Conservation (phyloP, 2,797 vertebrate genomes). For the Pelobates cultripes region DNA sequence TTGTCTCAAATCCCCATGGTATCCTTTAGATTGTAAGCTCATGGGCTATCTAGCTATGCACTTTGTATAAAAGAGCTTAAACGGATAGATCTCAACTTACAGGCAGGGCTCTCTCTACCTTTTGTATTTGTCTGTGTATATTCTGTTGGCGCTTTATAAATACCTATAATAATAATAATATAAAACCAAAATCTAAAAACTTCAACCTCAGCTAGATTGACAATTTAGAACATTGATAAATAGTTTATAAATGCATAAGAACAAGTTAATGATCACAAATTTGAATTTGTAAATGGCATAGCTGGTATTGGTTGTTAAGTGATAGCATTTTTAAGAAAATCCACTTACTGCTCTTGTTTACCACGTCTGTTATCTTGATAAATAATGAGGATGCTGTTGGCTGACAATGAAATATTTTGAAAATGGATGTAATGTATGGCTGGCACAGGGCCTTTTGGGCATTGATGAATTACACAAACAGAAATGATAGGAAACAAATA, state of each 20-base stretch:
- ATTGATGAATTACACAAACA: slow-evolving; percentile 95
- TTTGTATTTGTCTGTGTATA: no score
- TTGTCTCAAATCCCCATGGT: no score
- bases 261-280: slow-evolving; percentile 15
- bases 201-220: not conserved
- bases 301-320: slow-evolving; percentile 49
- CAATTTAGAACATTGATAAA: slow-evolving; percentile 15
- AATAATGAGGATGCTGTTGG: slow-evolving; percentile 98
- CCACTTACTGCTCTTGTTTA: slow-evolving; percentile 85
- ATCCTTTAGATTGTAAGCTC: no score
- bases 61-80: no score
- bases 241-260: slow-evolving; percentile 12
- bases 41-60: no score
- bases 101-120: no score
- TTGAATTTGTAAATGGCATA: slow-evolving; percentile 18
- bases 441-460: slow-evolving; percentile 91
- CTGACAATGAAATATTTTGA: slow-evolving; percentile 99
- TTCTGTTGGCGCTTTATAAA: no score
- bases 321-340: slow-evolving; percentile 84
- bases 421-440: slow-evolving; percentile 99
- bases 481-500: slow-evolving; percentile 87
- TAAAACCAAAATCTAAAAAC: no score
- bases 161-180: no score
- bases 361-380: slow-evolving; percentile 98
- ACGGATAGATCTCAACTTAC: no score